These are phyloP conservation scores for Eumaeus atala DNA, from an alignment of 1,140 invertebrate species.

Conservation along the genomic window DNA sequence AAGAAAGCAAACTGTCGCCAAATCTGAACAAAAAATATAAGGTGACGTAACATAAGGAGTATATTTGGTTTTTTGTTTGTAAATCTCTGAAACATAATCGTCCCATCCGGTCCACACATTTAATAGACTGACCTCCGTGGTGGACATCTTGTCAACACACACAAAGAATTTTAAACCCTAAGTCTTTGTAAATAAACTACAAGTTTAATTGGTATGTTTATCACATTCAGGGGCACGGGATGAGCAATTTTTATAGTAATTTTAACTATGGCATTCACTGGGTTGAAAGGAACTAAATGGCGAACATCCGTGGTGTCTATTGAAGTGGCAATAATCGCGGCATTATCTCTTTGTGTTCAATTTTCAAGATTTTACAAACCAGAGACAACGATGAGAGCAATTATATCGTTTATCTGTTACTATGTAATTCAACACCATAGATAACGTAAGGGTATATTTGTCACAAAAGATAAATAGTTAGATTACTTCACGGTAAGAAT, in stretches of 20 bases:
- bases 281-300: slow-evolving; percentile 63
- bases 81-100: slow-evolving; percentile 66
- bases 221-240: slow-evolving; percentile 40
- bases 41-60: slow-evolving; percentile 56
- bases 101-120: slow-evolving; percentile 58
- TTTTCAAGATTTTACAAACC: slow-evolving; percentile 19
- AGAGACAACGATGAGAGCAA: slow-evolving; percentile 13
- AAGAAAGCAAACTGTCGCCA: slow-evolving; percentile 8
- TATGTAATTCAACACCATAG: slow-evolving; percentile 7
- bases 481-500: too few relatives aligned
- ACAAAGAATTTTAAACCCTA: background rate
- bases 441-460: background rate
- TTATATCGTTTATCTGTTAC: background rate
- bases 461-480: too few relatives aligned
- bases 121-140: slow-evolving; percentile 68
- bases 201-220: background rate
- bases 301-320: slow-evolving; percentile 69
- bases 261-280: slow-evolving; percentile 66
- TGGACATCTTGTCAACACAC: slow-evolving; percentile 34
- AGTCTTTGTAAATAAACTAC: background rate
- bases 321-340: slow-evolving; percentile 31
- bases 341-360: slow-evolving; percentile 36
- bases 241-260: slow-evolving; percentile 71
- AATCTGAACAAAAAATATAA: slow-evolving; percentile 22
- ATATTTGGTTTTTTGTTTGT: slow-evolving; percentile 42